Percentiles rank a stretch among this genome's conserved stretches.
phyloP scores from a whole-genome alignment of 2,888 invertebrate genomes.

The Oxystoma pomonae region DNA sequence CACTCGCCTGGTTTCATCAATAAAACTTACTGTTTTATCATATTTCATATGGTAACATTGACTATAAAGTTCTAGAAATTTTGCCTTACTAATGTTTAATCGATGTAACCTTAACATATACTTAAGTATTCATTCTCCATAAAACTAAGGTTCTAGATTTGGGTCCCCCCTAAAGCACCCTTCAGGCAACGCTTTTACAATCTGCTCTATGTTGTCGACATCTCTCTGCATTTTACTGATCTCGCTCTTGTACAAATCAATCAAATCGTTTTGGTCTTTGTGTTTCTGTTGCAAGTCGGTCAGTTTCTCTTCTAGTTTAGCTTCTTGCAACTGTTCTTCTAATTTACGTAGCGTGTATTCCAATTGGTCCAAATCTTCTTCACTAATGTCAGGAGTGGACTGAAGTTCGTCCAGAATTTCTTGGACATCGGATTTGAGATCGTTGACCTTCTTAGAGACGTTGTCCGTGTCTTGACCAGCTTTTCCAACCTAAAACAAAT shows the following conservation, averaged over 20 bases:
- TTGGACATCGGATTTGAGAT: slow-evolving; percentile 72
- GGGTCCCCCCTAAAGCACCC: slow-evolving; percentile 71
- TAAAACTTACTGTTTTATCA: no score
- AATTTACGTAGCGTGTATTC: slow-evolving; percentile 63
- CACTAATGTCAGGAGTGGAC: slow-evolving; percentile 69
- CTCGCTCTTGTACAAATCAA: slow-evolving; percentile 79
- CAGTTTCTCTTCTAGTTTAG: slow-evolving; percentile 73
- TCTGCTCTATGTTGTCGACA: slow-evolving; percentile 79
- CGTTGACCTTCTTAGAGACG: slow-evolving; percentile 76
- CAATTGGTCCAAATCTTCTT: slow-evolving; percentile 57
- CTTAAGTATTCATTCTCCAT: no score
- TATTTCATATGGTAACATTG: no score
- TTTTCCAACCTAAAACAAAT: slow-evolving; percentile 67
- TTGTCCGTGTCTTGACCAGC: slow-evolving; percentile 80
- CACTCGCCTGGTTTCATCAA: no score
- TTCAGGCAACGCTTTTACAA: slow-evolving; percentile 73
- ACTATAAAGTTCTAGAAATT: no score
- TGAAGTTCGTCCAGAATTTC: slow-evolving; percentile 73
- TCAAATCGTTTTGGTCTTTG: slow-evolving; percentile 55
- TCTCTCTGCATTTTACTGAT: slow-evolving; percentile 65
- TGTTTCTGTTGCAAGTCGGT: slow-evolving; percentile 65
- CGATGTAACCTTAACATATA: no score
- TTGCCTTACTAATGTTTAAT: no score
- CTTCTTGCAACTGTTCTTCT: slow-evolving; percentile 65
- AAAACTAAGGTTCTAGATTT: slow-evolving; percentile 69